Evolutionary conservation across 1,140 invertebrate species (phyloP).

Genomic region (Cotesia typhae): DNA sequence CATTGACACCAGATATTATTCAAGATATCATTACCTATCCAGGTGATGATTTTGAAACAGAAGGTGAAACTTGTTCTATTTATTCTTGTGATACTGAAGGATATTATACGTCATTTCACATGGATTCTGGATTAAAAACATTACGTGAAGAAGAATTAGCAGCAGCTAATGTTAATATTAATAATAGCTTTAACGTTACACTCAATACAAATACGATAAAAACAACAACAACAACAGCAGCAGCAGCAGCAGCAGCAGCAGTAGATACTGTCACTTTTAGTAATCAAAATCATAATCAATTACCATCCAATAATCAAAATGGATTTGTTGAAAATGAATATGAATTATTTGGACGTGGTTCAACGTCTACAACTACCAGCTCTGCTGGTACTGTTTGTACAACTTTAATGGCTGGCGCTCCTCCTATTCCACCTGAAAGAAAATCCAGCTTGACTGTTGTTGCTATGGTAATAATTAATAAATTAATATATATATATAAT

Average conservation of each 20-base stretch:
- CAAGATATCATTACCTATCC: constrained; percentile 72
- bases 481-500: neutral
- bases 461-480: constrained; percentile 56
- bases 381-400: constrained; percentile 90
- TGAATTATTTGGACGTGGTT: constrained; percentile 87
- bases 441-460: constrained; percentile 70
- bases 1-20: constrained; percentile 81
- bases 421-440: constrained; percentile 79
- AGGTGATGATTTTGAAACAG: constrained; percentile 87
- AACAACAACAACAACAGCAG: no score
- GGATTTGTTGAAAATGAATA: constrained; percentile 82
- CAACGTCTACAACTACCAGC: constrained; percentile 88
- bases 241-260: no score
- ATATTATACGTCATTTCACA: constrained; percentile 96
- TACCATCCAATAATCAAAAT: constrained; percentile 51
- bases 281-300: no score
- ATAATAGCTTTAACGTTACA: no score
- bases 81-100: constrained; percentile 97
- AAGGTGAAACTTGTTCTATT: constrained; percentile 90
- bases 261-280: no score
- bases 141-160: constrained; percentile 78
- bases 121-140: constrained; percentile 91
- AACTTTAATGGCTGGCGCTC: constrained; percentile 76
- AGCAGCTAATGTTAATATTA: constrained; percentile 33
- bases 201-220: no score